Evolutionary conservation across 1,140 invertebrate genomes (phyloP).

Genomic region (Pogonognathellus flavescens): DNA sequence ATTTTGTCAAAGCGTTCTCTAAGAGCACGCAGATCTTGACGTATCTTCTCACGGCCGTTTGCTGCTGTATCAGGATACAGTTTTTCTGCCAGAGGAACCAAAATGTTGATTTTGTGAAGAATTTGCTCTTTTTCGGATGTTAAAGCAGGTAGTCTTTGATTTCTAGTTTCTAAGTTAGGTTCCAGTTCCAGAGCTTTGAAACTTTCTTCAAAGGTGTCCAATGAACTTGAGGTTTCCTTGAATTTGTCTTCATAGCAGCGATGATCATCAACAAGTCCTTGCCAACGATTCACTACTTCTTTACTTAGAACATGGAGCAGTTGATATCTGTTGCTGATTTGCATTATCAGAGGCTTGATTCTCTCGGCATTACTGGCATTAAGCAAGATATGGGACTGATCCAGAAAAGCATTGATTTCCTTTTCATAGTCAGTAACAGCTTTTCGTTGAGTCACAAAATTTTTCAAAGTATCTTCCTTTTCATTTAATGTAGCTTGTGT

Average conservation of each 20-base stretch:
- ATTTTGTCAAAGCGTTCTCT: constrained; percentile 87
- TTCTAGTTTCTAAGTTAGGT: constrained; percentile 73
- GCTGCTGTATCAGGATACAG: constrained; percentile 92
- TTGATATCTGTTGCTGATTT: constrained; percentile 91
- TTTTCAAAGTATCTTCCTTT: constrained; percentile 83
- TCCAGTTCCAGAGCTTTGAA: constrained; percentile 74
- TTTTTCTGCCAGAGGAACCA: constrained; percentile 85
- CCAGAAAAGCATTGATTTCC: constrained; percentile 87
- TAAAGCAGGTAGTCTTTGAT: constrained; percentile 81
- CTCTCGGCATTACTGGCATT: constrained; percentile 87
- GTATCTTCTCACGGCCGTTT: constrained; percentile 87
- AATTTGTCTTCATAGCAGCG: constrained; percentile 83
- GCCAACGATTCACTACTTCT: constrained; percentile 89
- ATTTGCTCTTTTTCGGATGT: constrained; percentile 86
- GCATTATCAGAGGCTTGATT: constrained; percentile 88
- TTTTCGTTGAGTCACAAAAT: constrained; percentile 81
- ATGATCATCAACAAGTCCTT: constrained; percentile 87
- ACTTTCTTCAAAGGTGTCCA: constrained; percentile 82
- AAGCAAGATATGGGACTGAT: constrained; percentile 88
- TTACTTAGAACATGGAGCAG: constrained; percentile 85
- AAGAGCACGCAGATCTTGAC: constrained; percentile 82
- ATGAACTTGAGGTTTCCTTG: constrained; percentile 82
- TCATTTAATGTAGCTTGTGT: constrained; percentile 84
- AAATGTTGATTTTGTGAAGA: constrained; percentile 79
- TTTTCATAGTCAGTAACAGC: constrained; percentile 81